A percentile compares a stretch with the other conserved stretches of the same genome.
Evolutionary conservation across 2,888 invertebrate species (phyloP).

Genomic region (Xanthorhoe spadicearia): DNA sequence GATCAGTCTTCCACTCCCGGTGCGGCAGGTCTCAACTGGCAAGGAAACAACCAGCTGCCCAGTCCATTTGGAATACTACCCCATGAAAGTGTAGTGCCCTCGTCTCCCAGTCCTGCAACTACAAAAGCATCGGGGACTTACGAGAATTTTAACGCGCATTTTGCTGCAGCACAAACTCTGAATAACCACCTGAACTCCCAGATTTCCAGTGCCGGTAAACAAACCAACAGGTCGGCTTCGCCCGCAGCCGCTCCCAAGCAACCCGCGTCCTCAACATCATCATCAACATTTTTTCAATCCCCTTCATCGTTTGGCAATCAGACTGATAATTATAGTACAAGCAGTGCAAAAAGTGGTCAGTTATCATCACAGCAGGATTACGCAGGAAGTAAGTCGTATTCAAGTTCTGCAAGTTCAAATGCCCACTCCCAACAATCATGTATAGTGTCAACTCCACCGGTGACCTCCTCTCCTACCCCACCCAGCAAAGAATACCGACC

Average conservation of each 20-base stretch:
- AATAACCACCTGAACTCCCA: slow-evolving; percentile 88
- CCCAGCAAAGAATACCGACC: slow-evolving; percentile 87
- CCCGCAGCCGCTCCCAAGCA: slow-evolving; percentile 82
- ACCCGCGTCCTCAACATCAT: slow-evolving; percentile 80
- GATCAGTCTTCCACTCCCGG: slow-evolving; percentile 86
- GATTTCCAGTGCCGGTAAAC: slow-evolving; percentile 84
- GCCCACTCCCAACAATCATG: slow-evolving; percentile 88
- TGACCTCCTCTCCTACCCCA: slow-evolving; percentile 80
- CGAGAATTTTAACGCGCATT: slow-evolving; percentile 89
- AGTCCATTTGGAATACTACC: slow-evolving; percentile 92
- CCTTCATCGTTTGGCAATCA: slow-evolving; percentile 85
- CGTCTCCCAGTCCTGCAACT: slow-evolving; percentile 85
- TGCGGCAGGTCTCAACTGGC: slow-evolving; percentile 87
- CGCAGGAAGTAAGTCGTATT: slow-evolving; percentile 85
- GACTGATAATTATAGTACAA: slow-evolving; percentile 84
- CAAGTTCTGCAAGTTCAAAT: slow-evolving; percentile 84
- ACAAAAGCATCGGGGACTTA: slow-evolving; percentile 85
- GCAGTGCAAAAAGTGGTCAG: slow-evolving; percentile 83
- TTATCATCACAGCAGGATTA: slow-evolving; percentile 83
- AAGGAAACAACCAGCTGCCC: slow-evolving; percentile 88
- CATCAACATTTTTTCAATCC: slow-evolving; percentile 87
- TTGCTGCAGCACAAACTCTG: slow-evolving; percentile 86
- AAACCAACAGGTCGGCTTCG: slow-evolving; percentile 83
- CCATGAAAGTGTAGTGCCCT: slow-evolving; percentile 90
- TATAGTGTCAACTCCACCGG: slow-evolving; percentile 88